phyloP scores from a whole-genome alignment of 2,113 vertebrate species.

The Ginglymostoma cirratum region DNA sequence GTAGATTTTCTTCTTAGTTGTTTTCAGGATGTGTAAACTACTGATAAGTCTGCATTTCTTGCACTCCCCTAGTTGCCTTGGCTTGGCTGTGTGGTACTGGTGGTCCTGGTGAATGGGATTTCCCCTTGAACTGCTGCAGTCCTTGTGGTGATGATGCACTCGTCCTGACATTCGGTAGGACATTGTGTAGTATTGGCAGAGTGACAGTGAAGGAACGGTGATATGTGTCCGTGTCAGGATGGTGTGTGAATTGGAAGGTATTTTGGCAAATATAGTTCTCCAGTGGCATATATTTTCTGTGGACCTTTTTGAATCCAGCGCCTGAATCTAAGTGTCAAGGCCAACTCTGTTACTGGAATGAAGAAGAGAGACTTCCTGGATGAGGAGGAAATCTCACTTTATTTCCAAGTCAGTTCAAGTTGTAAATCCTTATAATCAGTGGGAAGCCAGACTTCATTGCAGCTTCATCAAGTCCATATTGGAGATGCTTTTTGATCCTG shows the following conservation, averaged over 20 bases:
- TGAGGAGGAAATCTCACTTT: background rate
- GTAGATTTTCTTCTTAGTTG: background rate
- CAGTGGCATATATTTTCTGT: background rate
- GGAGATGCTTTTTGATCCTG: background rate
- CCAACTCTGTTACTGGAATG: background rate
- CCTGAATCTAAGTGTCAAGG: background rate
- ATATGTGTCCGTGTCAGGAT: background rate
- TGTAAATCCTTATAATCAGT: background rate
- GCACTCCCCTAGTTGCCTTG: background rate
- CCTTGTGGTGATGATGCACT: background rate
- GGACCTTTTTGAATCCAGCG: background rate
- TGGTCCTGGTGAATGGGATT: background rate
- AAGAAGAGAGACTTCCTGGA: background rate
- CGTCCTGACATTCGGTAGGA: background rate
- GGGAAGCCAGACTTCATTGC: background rate
- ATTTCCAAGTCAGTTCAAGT: background rate
- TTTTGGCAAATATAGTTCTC: background rate
- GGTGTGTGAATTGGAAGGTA: background rate
- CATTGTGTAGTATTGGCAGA: background rate
- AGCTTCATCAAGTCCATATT: background rate
- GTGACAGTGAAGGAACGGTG: background rate
- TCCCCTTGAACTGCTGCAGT: background rate
- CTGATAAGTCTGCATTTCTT: background rate
- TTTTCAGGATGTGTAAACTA: background rate
- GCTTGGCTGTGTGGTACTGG: background rate